Percentiles rank a stretch among this genome's conserved stretches.
These are phyloP conservation scores for Xylophagus ater DNA, from an alignment of 2,888 invertebrate genomes.

Conservation along the genomic window DNA sequence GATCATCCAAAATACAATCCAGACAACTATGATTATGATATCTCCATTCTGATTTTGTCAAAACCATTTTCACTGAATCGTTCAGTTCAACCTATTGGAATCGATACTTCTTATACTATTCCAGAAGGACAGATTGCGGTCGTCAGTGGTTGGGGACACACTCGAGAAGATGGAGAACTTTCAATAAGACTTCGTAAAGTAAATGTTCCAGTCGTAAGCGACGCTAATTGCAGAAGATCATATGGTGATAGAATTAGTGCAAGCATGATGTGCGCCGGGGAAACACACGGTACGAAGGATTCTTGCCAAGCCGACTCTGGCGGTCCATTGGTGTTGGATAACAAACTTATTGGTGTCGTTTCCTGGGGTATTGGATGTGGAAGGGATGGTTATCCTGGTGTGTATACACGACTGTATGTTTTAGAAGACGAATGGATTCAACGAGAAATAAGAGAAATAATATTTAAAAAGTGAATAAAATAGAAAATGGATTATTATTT, in stretches of 20 bases:
- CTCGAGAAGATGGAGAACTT: constrained; percentile 29
- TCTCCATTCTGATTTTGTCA: constrained; percentile 24
- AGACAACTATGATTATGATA: no score
- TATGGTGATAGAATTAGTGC: constrained; percentile 35
- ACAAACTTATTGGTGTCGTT: constrained; percentile 33
- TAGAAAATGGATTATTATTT: no score
- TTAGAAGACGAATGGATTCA: no score
- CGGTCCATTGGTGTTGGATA: constrained; percentile 33
- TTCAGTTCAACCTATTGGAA: no score
- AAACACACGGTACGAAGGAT: constrained; percentile 34
- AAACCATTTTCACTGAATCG: no score
- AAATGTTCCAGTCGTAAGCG: constrained; percentile 33
- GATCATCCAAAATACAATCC: no score
- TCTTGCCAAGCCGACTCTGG: constrained; percentile 34
- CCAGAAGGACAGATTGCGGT: constrained; percentile 31
- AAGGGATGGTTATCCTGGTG: constrained; percentile 32
- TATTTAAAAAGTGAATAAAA: no score
- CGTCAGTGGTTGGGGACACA: constrained; percentile 34
- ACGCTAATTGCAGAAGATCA: constrained; percentile 31
- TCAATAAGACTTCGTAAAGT: constrained; percentile 33
- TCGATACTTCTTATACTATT: no score
- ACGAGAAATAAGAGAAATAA: no score
- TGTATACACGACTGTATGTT: no score
- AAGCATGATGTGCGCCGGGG: constrained; percentile 37
- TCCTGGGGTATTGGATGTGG: constrained; percentile 38